These are phyloP conservation scores for Agapornis canus DNA, from an alignment of 2,797 vertebrate genomes.

Conservation along the genomic window DNA sequence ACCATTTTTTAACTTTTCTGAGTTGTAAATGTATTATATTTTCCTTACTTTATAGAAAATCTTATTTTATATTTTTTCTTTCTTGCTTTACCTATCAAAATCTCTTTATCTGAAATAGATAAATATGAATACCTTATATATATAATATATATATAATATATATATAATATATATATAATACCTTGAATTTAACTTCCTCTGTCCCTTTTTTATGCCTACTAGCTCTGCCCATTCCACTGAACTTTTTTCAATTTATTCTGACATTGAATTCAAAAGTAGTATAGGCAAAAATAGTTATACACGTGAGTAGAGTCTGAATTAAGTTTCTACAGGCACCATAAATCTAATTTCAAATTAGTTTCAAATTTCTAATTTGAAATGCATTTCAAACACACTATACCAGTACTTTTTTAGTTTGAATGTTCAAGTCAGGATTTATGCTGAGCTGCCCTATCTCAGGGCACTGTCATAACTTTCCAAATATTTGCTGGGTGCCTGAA, in stretches of 20 bases:
- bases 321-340: not conserved
- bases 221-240: not conserved
- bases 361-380: not conserved
- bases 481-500: rapidly evolving
- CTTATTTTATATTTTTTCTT: not conserved
- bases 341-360: not conserved
- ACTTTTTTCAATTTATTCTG: not conserved
- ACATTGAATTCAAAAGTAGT: not conserved
- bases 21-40: not conserved
- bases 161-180: not conserved
- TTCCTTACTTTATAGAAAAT: not conserved
- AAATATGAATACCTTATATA: not conserved
- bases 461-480: not conserved
- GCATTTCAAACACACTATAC: not conserved
- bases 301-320: not conserved
- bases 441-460: not conserved
- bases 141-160: no score
- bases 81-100: not conserved
- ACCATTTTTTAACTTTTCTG: not conserved
- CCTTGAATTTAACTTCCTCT: not conserved
- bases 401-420: not conserved
- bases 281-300: not conserved
- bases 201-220: not conserved
- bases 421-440: not conserved
- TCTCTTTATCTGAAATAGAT: not conserved